Percentiles rank a stretch among this genome's conserved stretches.
Conservation (phyloP, 2,113 vertebrate genomes). For the Menura novaehollandiae region DNA sequence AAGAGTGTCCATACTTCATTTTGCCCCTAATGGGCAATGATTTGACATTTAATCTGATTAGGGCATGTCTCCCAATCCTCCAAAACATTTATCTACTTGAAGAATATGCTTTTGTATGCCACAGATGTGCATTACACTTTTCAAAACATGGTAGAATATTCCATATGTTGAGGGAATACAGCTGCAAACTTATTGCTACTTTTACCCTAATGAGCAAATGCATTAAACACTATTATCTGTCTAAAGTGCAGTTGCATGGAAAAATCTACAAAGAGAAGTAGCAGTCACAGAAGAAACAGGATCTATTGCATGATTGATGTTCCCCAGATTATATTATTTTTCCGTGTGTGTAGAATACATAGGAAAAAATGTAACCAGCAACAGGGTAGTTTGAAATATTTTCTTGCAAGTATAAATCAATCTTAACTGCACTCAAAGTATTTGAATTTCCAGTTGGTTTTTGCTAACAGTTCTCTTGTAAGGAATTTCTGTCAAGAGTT, state of each 20-base stretch:
- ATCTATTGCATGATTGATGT: neutral
- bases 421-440: neutral
- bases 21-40: neutral
- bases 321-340: constrained; percentile 27
- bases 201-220: neutral
- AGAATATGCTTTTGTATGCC: neutral
- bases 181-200: neutral
- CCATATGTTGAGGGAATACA: neutral
- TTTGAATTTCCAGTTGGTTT: neutral
- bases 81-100: neutral
- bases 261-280: neutral
- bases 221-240: neutral
- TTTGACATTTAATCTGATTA: neutral
- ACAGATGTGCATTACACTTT: neutral
- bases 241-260: neutral
- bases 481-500: neutral
- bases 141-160: neutral
- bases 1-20: neutral
- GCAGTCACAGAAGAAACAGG: neutral
- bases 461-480: neutral
- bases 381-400: neutral
- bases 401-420: neutral
- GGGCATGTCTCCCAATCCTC: neutral
- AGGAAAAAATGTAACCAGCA: neutral
- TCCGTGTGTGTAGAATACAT: neutral